Evolutionary conservation across 2,113 vertebrate species (phyloP).

Genomic region (Boulengeromyrus knoepffleri): DNA sequence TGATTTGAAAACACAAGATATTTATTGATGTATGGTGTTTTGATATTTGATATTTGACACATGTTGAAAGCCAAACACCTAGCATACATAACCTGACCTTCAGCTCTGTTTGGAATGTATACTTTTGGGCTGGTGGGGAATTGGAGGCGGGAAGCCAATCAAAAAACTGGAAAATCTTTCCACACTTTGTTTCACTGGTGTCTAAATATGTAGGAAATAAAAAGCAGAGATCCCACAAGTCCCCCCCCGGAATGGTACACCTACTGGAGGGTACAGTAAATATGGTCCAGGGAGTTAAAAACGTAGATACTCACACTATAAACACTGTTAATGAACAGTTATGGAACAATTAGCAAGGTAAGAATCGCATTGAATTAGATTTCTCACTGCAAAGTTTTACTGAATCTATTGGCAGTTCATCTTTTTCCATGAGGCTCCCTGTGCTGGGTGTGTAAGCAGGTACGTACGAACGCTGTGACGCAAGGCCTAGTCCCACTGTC

Average conservation of each 20-base stretch:
- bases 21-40: neutral
- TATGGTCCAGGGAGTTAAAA: neutral
- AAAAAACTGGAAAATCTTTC: constrained; percentile 41
- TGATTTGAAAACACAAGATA: neutral
- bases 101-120: constrained; percentile 32
- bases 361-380: neutral
- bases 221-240: neutral
- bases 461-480: neutral
- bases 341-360: neutral
- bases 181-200: constrained; percentile 19
- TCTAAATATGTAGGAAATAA: neutral
- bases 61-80: neutral
- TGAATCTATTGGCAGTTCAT: neutral
- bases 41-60: neutral
- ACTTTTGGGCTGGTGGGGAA: constrained; percentile 35
- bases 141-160: constrained; percentile 21
- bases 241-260: neutral
- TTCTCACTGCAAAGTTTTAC: neutral
- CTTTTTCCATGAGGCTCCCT: neutral
- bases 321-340: neutral
- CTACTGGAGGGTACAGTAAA: neutral
- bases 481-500: neutral
- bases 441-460: neutral
- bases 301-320: neutral
- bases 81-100: constrained; percentile 20